Evolutionary conservation across 2,113 vertebrate species (phyloP), one percentile per base, ranked within the genome.

Genomic region (Alosa alosa): DNA sequence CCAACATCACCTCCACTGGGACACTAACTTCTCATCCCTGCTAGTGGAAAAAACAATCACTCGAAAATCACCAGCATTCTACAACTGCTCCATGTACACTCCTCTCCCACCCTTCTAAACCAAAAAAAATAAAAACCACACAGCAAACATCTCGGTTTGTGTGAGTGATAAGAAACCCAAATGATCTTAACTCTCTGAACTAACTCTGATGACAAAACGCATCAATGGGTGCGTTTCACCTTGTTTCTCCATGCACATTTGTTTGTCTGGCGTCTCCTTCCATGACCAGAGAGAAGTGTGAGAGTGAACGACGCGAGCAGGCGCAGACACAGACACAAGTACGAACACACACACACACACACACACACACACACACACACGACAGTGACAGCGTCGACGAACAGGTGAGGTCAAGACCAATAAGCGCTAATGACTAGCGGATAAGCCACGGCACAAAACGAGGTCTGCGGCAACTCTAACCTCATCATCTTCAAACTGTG

Each of bases 361-460:
- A 64, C 57, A 64, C 57, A 72, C 64, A 72, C 64, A 72, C 64
- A 72, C 64, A 72, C 64, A 72, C 64, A 72, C 31, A 3, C 64
- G 13, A 89, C 88, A 89, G 92, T 93, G 92, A 94, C 93, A 94
- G 92, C 89, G 72, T 84, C 86, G 88, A 86, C 89, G 90, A 91
- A 89, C 90, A 93, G 91, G 91, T 94, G 92, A 92, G 95, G 94
- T 96, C 93, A 91, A 93, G 93, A 92, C 89, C 93, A 93, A 95
- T 95, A 92, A 91, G 82, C 85, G 50, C 90, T 92, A 93, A 93
- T 93, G 87, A 91, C 90, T 91, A 90, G 31, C 82, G 92, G 93
- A 94, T 94, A 90, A 93, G 90, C 87, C 49, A 57, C 85, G 89
- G 92, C 90, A 91, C 90, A 81, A 89, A 90, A 86, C 91, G 91